phyloP scores from a whole-genome alignment of 1,140 invertebrate species.

The Euura saliciscinereae region DNA sequence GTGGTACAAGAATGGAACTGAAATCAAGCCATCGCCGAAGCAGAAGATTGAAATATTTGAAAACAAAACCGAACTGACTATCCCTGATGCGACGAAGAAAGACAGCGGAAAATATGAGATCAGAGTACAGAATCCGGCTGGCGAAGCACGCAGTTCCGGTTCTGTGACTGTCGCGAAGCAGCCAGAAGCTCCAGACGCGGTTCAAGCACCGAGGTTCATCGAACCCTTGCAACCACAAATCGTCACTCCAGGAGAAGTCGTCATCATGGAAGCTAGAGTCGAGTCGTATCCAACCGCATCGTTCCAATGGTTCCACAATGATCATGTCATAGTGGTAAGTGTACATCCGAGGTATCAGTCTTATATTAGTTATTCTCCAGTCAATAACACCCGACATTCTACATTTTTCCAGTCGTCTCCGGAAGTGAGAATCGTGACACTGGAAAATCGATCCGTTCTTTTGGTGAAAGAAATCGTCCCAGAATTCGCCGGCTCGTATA shows the following conservation, averaged over 20 bases:
- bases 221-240: constrained; percentile 73
- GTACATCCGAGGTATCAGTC: background rate
- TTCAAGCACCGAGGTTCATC: constrained; percentile 76
- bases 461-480: constrained; percentile 77
- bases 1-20: constrained; percentile 89
- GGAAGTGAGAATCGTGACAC: constrained; percentile 73
- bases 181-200: constrained; percentile 65
- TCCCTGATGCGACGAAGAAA: constrained; percentile 74
- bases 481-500: constrained; percentile 79
- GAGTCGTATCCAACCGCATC: constrained; percentile 78
- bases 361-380: constrained; percentile 1
- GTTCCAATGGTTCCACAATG: constrained; percentile 86
- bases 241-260: constrained; percentile 75
- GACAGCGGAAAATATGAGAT: constrained; percentile 87
- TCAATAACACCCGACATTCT: background rate
- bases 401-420: constrained; percentile 62
- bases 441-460: constrained; percentile 81
- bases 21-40: constrained; percentile 73
- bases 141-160: constrained; percentile 79
- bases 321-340: constrained; percentile 58
- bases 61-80: constrained; percentile 70
- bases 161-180: constrained; percentile 70
- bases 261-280: constrained; percentile 79
- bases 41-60: constrained; percentile 69
- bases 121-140: constrained; percentile 73